Conservation (phyloP, 2,797 vertebrate species). For the Sitta carolinensis region DNA sequence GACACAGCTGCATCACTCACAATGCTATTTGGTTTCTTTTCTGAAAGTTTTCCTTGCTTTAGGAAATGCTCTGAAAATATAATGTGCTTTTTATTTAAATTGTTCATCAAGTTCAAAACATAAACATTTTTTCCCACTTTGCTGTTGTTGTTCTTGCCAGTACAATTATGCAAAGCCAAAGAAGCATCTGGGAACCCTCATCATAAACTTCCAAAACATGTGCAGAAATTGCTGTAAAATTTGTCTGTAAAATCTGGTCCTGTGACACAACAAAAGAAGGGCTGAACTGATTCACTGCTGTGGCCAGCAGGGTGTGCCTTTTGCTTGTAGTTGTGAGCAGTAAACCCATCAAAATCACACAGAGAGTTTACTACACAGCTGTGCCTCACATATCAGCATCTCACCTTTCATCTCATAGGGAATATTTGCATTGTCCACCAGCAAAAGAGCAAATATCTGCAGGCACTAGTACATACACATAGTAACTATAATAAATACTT, state of each 20-base stretch:
- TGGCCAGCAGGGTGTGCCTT: slow-evolving; percentile 34
- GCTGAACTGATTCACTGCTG: neutral
- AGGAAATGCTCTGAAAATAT: neutral
- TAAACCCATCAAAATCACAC: neutral
- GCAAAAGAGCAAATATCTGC: neutral
- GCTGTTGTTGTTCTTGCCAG: neutral
- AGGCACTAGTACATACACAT: neutral
- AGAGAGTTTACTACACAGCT: neutral
- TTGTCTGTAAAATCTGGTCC: neutral
- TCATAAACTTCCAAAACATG: neutral
- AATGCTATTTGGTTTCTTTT: neutral
- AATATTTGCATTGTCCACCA: neutral
- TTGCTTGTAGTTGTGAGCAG: neutral
- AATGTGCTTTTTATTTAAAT: neutral
- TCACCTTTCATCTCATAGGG: neutral
- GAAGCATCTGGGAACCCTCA: neutral
- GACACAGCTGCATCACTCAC: neutral
- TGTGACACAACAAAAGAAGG: neutral
- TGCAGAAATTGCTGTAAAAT: neutral
- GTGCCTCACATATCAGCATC: neutral
- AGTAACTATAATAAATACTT: neutral
- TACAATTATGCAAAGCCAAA: neutral
- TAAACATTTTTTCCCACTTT: neutral
- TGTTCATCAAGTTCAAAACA: neutral
- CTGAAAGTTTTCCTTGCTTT: neutral